Evolutionary conservation across 2,888 invertebrate genomes (phyloP).

Genomic region (Thecocarcelia acutangulata): DNA sequence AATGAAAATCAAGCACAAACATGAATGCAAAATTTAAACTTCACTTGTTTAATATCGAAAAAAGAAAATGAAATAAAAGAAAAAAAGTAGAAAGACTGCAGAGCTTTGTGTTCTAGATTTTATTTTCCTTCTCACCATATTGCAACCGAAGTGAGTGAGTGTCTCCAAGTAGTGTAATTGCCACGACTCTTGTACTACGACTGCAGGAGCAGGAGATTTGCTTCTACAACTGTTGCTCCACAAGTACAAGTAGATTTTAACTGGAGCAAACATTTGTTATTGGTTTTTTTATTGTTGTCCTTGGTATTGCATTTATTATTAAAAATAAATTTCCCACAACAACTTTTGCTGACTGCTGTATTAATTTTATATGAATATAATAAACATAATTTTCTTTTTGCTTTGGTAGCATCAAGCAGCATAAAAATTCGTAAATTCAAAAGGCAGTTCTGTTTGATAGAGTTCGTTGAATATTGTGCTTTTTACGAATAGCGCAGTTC

Average conservation of each 20-base stretch:
- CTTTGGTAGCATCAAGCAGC: too few species aligned
- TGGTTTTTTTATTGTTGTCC: constrained; percentile 28
- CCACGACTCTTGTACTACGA: constrained; percentile 4
- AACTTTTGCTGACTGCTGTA: constrained; percentile 25
- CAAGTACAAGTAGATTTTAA: constrained; percentile 2
- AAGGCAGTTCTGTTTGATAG: too few species aligned
- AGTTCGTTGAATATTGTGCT: too few species aligned
- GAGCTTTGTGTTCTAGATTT: constrained; percentile 29
- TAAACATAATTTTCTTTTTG: too few species aligned
- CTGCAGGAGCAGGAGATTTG: neutral
- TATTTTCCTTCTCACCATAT: neutral
- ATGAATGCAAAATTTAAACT: neutral
- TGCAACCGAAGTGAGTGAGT: constrained; percentile 27
- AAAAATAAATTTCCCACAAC: neutral
- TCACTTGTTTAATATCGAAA: too few species aligned
- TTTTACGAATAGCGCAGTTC: too few species aligned
- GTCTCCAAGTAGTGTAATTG: constrained; percentile 20
- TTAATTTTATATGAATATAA: neutral
- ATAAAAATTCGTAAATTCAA: too few species aligned
- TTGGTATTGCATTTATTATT: constrained; percentile 41
- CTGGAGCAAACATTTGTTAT: constrained; percentile 13
- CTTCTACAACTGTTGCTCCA: constrained; percentile 7
- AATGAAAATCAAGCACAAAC: neutral
- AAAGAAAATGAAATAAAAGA: neutral
- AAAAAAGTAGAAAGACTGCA: neutral